These are phyloP conservation scores for Teleogryllus oceanicus DNA, from an alignment of 2,888 invertebrate genomes.

Conservation along the genomic window DNA sequence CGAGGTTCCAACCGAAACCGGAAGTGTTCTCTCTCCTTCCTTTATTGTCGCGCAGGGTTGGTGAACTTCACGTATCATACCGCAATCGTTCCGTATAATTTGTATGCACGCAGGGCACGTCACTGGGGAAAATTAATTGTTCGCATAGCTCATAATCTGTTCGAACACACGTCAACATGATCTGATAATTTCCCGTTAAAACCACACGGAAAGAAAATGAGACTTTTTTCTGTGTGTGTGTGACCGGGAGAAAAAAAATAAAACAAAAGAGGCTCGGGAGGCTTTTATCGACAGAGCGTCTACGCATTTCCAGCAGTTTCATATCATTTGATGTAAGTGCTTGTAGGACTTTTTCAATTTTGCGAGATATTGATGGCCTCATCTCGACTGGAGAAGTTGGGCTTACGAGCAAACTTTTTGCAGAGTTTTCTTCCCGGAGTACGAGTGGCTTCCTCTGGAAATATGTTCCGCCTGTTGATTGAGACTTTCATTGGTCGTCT, in stretches of 20 bases:
- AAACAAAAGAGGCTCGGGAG: too few species aligned
- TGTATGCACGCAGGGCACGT: not conserved
- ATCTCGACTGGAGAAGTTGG: not conserved
- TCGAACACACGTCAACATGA: too few species aligned
- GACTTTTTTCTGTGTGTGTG: too few species aligned
- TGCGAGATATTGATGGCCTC: not conserved
- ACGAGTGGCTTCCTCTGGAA: not conserved
- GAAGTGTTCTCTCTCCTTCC: too few species aligned
- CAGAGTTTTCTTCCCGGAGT: not conserved
- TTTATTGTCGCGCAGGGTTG: too few species aligned
- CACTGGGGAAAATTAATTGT: too few species aligned
- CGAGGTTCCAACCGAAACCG: too few species aligned
- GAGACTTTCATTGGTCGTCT: conserved; percentile 18
- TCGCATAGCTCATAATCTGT: too few species aligned
- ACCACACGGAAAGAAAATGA: too few species aligned
- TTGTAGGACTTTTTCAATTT: conserved; percentile 9
- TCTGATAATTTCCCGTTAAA: too few species aligned
- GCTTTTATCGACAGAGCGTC: not conserved
- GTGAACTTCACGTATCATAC: not conserved
- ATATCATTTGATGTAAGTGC: not conserved
- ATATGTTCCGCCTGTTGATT: not conserved
- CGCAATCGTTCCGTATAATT: conserved; percentile 4
- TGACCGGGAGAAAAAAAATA: too few species aligned
- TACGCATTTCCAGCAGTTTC: not conserved
- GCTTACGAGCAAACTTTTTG: not conserved